These are phyloP conservation scores for Tipula unca DNA, from an alignment of 2,888 invertebrate species.

Conservation along the genomic window DNA sequence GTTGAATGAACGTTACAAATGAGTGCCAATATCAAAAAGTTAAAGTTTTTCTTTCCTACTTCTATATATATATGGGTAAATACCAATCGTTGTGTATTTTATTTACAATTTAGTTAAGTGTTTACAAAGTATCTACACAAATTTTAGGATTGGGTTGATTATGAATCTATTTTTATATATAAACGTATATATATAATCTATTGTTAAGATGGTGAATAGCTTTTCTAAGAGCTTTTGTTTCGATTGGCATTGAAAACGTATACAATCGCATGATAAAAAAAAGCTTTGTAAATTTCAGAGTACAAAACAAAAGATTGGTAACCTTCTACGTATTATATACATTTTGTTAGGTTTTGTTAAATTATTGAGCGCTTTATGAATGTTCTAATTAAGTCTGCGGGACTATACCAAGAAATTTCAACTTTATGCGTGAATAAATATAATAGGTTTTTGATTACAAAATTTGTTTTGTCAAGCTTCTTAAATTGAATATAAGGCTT, in stretches of 20 bases:
- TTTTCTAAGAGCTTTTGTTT: not conserved
- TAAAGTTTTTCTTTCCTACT: not conserved
- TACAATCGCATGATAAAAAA: not conserved
- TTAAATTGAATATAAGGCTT: too few species aligned
- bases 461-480: too few species aligned
- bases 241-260: not conserved
- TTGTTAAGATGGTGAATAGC: not conserved
- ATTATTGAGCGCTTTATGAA: not conserved
- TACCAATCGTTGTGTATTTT: not conserved
- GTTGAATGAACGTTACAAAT: not conserved
- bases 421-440: not conserved
- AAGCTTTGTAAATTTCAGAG: not conserved
- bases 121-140: not conserved
- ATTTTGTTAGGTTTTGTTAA: not conserved
- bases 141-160: not conserved
- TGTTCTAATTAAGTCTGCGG: not conserved
- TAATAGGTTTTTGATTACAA: not conserved
- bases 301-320: not conserved
- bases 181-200: too few species aligned
- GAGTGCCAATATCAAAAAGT: not conserved
- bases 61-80: not conserved
- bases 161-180: not conserved
- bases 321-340: not conserved
- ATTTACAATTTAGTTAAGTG: not conserved
- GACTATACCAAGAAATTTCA: not conserved